Percentiles rank a stretch among this genome's conserved stretches.
Evolutionary conservation across 2,113 vertebrate species (phyloP).

Genomic region (Eleginops maclovinus): DNA sequence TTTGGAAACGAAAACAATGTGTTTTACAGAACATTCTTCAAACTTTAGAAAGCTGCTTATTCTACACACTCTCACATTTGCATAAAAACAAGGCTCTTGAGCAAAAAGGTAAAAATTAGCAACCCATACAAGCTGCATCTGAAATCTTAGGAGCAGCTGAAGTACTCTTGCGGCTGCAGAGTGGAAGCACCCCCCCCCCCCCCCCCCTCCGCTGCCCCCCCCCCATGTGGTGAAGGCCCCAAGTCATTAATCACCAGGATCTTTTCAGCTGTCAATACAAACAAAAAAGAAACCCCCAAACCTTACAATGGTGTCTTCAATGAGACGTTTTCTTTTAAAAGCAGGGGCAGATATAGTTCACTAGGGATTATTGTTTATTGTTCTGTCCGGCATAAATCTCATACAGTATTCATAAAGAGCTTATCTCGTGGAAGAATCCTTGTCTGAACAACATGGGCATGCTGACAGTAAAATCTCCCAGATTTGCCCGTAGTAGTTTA

Average conservation of each 20-base stretch:
- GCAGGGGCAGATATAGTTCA: slow-evolving; percentile 79
- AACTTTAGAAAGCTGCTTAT: slow-evolving; percentile 65
- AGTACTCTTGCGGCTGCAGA: slow-evolving; percentile 72
- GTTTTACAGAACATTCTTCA: slow-evolving; percentile 69
- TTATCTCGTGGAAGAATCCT: slow-evolving; percentile 70
- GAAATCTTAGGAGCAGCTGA: slow-evolving; percentile 77
- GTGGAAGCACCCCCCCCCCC: slow-evolving; percentile 48
- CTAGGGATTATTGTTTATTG: slow-evolving; percentile 72
- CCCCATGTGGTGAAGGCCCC: slow-evolving; percentile 74
- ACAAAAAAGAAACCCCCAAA: slow-evolving; percentile 87
- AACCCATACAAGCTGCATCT: slow-evolving; percentile 69
- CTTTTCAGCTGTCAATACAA: slow-evolving; percentile 89
- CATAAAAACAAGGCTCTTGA: slow-evolving; percentile 70
- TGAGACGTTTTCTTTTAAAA: slow-evolving; percentile 52
- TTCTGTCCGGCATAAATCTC: slow-evolving; percentile 67
- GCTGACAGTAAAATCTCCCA: slow-evolving; percentile 66
- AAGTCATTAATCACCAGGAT: slow-evolving; percentile 90
- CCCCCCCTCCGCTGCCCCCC: not conserved
- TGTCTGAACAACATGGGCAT: slow-evolving; percentile 54
- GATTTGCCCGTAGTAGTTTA: slow-evolving; percentile 45
- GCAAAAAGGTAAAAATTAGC: slow-evolving; percentile 75
- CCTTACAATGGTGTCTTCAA: slow-evolving; percentile 83
- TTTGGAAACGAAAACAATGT: slow-evolving; percentile 84
- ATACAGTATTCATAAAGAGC: slow-evolving; percentile 81
- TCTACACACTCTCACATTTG: slow-evolving; percentile 71